Conservation (phyloP, 1,140 invertebrate species). For the Thalassaphorura encarpata region DNA sequence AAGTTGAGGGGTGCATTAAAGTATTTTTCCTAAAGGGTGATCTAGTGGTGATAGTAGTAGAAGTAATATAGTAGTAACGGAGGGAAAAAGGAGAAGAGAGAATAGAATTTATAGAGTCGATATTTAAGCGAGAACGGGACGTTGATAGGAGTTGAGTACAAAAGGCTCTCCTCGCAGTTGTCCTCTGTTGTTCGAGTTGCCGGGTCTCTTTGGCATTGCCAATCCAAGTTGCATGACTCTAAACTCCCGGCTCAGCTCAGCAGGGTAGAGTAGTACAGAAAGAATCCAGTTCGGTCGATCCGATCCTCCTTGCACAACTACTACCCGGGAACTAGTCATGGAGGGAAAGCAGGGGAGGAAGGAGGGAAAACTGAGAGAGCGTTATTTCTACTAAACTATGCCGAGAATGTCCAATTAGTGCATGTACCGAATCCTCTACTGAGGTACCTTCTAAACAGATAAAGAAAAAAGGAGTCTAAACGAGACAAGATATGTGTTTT, state of each 20-base stretch:
- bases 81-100: too few species aligned
- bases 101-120: too few species aligned
- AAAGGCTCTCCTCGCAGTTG: too few species aligned
- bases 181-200: too few species aligned
- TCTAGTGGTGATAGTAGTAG: too few species aligned
- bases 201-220: too few species aligned
- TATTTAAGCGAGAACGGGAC: too few species aligned
- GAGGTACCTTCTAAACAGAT: slow-evolving; percentile 2
- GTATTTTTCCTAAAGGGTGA: too few species aligned
- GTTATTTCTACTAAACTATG: slow-evolving; percentile 32
- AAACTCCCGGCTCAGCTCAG: neutral
- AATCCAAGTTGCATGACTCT: too few species aligned
- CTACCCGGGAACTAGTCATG: slow-evolving; percentile 24
- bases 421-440: slow-evolving; percentile 21
- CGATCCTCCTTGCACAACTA: neutral
- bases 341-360: slow-evolving; percentile 27
- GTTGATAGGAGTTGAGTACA: too few species aligned
- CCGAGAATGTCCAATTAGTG: slow-evolving; percentile 34
- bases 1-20: too few species aligned
- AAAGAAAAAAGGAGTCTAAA: slow-evolving; percentile 23
- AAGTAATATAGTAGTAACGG: too few species aligned
- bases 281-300: slow-evolving; percentile 28
- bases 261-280: neutral
- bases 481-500: slow-evolving; percentile 8
- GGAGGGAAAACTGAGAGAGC: slow-evolving; percentile 25